Conservation (phyloP, 64 coral and sea anemone species). For the Platygyra sinensis region DNA sequence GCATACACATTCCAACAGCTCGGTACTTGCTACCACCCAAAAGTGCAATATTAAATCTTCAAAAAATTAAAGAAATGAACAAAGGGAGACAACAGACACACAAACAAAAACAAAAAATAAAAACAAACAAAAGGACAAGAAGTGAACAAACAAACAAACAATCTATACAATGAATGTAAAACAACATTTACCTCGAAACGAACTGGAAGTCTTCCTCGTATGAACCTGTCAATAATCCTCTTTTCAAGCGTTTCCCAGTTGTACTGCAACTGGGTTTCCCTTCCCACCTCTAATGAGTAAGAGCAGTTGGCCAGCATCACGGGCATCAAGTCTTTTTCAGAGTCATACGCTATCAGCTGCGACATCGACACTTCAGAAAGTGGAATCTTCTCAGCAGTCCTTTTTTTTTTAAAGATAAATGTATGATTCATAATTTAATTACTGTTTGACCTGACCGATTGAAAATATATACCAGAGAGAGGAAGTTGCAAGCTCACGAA, state of each 20-base stretch:
- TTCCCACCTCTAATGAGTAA: slow-evolving; percentile 72
- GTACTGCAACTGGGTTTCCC: slow-evolving; percentile 60
- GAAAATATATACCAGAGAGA: background rate
- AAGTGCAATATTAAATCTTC: no score
- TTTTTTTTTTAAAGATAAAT: background rate
- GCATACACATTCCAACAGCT: no score
- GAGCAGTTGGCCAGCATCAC: slow-evolving; percentile 62
- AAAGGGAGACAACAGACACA: no score
- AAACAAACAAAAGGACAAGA: no score
- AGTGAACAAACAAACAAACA: no score
- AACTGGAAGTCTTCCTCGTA: slow-evolving; percentile 51
- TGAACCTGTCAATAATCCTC: slow-evolving; percentile 66
- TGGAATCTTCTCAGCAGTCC: background rate
- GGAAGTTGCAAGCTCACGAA: no score
- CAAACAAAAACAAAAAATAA: no score
- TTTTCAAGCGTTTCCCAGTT: slow-evolving; percentile 75
- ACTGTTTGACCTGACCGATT: background rate
- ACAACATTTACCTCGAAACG: slow-evolving; percentile 27
- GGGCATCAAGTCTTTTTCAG: slow-evolving; percentile 68
- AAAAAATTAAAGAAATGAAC: no score
- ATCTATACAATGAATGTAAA: no score
- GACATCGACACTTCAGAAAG: slow-evolving; percentile 36
- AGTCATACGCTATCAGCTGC: slow-evolving; percentile 64
- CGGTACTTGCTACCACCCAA: no score
- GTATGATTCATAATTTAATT: background rate